Evolutionary conservation across 2,113 vertebrate genomes (phyloP), one percentile per base, ranked within the genome.

Genomic region (Chitala chitala): DNA sequence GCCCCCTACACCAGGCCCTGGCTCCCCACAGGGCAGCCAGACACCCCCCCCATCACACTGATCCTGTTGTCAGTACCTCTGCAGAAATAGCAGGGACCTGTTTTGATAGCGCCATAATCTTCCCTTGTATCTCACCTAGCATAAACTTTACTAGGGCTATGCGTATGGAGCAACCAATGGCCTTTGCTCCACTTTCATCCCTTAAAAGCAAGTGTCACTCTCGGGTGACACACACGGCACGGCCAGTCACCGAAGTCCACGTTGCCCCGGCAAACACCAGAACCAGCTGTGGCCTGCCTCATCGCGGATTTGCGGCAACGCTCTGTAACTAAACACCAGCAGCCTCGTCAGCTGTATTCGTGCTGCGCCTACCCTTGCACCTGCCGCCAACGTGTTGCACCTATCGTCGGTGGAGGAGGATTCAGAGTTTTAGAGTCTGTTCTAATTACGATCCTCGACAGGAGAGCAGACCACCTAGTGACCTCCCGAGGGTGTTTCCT

Each of bases 1-100:
- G 86, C 64, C 88, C 88, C 89, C 84, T 83, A 85, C 88, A 79
- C 87, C 89, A 87, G 90, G 84, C 82, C 82, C 84, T 53, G 61
- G 70, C 73, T 83, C 80, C 88, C 87, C 85, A 87, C 87, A 80
- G 86, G 87, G 85, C n/a, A n/a, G n/a, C n/a, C n/a, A 89, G 83
- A 77, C 83, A 75, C 79, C 79, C 74, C 79, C 84, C 86, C 72
- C 82, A n/a, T n/a, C n/a, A n/a, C n/a, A n/a, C n/a, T n/a, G n/a
- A n/a, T n/a, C n/a, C n/a, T n/a, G n/a, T n/a, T n/a, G n/a, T n/a
- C n/a, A n/a, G n/a, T n/a, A n/a, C n/a, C n/a, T n/a, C n/a, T n/a
- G n/a, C n/a, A n/a, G n/a, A n/a, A n/a, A n/a, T n/a, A n/a, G n/a
- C n/a, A n/a, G n/a, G n/a, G n/a, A n/a, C n/a, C n/a, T n/a, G n/a